Percentiles rank a stretch among this genome's conserved stretches.
Conservation (phyloP, 2,888 invertebrate genomes). For the Parnassius mnemosyne region DNA sequence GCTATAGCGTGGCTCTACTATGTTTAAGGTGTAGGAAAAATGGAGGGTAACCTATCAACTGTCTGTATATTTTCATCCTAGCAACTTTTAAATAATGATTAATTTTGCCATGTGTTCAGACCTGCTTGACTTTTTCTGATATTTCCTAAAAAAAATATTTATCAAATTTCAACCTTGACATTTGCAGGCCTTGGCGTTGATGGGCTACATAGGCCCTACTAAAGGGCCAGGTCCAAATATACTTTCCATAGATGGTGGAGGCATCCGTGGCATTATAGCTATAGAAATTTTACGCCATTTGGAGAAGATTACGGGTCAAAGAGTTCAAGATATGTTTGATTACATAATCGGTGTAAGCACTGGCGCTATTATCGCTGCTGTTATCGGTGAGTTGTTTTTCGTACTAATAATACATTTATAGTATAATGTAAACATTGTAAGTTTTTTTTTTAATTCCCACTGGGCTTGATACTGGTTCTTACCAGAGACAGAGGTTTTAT, state of each 20-base stretch:
- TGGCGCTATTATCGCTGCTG: constrained; percentile 89
- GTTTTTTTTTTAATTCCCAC: no score
- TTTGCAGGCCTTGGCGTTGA: constrained; percentile 80
- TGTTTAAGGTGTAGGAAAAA: no score
- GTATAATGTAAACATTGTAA: no score
- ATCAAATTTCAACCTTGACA: neutral
- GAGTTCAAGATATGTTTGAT: constrained; percentile 91
- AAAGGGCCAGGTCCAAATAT: constrained; percentile 88
- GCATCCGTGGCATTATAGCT: constrained; percentile 92
- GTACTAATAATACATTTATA: no score
- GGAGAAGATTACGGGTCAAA: constrained; percentile 85
- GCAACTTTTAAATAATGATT: no score
- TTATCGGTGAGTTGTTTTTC: constrained; percentile 78
- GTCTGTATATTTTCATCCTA: no score
- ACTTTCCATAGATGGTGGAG: constrained; percentile 94
- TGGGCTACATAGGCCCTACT: constrained; percentile 86
- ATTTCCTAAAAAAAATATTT: neutral
- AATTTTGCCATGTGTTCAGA: no score
- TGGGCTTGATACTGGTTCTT: no score
- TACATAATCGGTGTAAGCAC: constrained; percentile 92
- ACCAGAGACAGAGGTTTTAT: no score
- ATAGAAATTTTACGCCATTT: constrained; percentile 90
- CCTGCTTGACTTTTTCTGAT: neutral
- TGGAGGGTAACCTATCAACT: no score
- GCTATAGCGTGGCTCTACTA: no score